These are phyloP conservation scores for Arothron firmamentum DNA, from an alignment of 2,113 vertebrate genomes.

Conservation along the genomic window DNA sequence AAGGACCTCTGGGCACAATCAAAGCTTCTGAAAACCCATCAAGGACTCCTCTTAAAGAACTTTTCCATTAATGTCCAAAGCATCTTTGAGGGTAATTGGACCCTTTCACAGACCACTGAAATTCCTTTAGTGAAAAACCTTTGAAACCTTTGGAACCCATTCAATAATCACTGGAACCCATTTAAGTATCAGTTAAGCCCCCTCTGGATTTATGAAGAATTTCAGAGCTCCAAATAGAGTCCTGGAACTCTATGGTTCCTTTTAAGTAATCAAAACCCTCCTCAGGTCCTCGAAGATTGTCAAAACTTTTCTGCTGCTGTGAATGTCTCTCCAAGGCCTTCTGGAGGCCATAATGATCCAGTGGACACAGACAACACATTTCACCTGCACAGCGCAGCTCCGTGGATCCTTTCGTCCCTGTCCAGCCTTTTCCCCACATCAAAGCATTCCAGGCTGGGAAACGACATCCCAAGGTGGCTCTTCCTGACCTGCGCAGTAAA, in stretches of 20 bases:
- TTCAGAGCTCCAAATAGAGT: background rate
- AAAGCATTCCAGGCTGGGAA: conserved; percentile 84
- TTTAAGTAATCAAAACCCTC: no score
- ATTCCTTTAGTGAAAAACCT: background rate
- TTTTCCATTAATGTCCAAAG: background rate
- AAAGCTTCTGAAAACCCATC: background rate
- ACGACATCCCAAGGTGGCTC: conserved; percentile 71
- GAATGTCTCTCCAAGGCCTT: conserved; percentile 11
- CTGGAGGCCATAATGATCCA: conserved; percentile 7
- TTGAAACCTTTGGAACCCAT: background rate
- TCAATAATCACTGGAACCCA: background rate
- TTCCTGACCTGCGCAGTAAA: conserved; percentile 79
- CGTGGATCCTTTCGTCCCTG: conserved; percentile 46
- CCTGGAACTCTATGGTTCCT: background rate
- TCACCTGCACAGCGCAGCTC: conserved; percentile 51
- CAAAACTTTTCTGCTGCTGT: background rate
- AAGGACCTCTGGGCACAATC: no score
- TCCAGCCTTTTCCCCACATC: conserved; percentile 67
- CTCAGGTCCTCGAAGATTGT: no score
- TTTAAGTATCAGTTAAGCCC: no score
- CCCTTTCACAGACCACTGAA: background rate
- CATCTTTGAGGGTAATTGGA: background rate
- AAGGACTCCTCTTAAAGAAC: background rate
- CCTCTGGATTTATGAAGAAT: background rate
- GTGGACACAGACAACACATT: conserved; percentile 59